Conservation (phyloP, 1,140 invertebrate species). For the Polypedilum vanderplanki region DNA sequence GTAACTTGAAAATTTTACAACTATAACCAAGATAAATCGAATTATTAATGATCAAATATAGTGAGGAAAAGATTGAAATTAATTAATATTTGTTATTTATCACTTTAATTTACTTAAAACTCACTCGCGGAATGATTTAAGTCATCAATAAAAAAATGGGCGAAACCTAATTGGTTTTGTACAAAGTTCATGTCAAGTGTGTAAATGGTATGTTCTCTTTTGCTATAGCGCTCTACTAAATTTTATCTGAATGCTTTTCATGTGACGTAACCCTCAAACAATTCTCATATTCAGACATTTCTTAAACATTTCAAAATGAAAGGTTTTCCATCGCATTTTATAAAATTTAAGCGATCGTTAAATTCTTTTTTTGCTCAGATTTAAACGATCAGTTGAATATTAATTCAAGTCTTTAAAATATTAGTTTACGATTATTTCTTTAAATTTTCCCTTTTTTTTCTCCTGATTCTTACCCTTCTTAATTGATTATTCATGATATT, state of each 20-base stretch:
- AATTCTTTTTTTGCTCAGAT: too few relatives aligned
- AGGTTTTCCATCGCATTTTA: too few relatives aligned
- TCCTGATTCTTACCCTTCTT: constrained; percentile 75
- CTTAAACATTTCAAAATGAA: too few relatives aligned
- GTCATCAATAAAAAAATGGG: constrained; percentile 3
- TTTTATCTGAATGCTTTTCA: not conserved
- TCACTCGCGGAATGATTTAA: not conserved
- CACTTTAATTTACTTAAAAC: constrained; percentile 16
- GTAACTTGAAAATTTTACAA: not conserved
- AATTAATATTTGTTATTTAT: constrained; percentile 5
- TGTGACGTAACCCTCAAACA: too few relatives aligned
- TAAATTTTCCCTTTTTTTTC: not conserved
- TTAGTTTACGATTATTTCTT: too few relatives aligned
- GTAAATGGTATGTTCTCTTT: not conserved
- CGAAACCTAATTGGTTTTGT: constrained; percentile 13
- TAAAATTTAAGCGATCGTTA: too few relatives aligned
- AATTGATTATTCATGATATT: constrained; percentile 95
- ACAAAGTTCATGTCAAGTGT: not conserved
- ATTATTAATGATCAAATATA: not conserved
- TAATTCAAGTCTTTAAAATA: too few relatives aligned
- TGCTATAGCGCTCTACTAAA: not conserved
- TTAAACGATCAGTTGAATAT: too few relatives aligned
- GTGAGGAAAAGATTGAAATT: not conserved
- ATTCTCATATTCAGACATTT: too few relatives aligned
- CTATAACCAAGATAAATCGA: not conserved